Base-by-base conservation (phyloP, 2,113 vertebrate genomes). In the Esox niger region DNA sequence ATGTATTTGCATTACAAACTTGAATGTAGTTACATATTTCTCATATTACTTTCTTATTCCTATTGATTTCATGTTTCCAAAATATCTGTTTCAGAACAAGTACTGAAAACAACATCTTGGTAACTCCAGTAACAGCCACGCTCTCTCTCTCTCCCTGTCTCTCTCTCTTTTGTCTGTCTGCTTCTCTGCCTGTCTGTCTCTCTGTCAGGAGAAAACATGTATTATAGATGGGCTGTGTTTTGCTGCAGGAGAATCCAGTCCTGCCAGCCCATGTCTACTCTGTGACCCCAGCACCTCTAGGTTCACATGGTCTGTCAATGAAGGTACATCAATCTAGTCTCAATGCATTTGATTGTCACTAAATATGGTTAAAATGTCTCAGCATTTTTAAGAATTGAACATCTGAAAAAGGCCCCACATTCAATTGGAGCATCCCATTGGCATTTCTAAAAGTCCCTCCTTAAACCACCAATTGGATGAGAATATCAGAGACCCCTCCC, bases 181-280 rank as follows among this genome's bases (percentile, higher is more conserved):
- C 26, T 23, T 58, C 29, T 32, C 57, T 59, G 38, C 59, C 25
- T 60, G 21, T 46, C 38, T 30, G 3, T 20, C 5, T 60, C 9
- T 66, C n/a, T 62, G 15, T 6, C 78, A 92, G 91, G 90, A 91
- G 66, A 78, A 60, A 67, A 88, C 88, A 0, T 92, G 90, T 25
- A 92, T 84, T 78, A 90, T 93, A 52, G 73, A 76, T 43, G 64
- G 77, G 10, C 23, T 75, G 38, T 79, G 73, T 32, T 76, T 71
- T 63, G 60, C 49, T 21, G 60, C 71, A 56, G 73, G 60, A 49
- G 73, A 76, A 23, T 15, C 52, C 38, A 76, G 58, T 31, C 74
- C 74, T 17, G 64, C 68, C 31, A 77, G 65, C 27, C 64, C 69
- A 13, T 76, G 68, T 35, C 68, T 76, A 6, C 64, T 67, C 6